Conservation (phyloP, 2,888 invertebrate genomes). For the Lasioglossum pauxillum region DNA sequence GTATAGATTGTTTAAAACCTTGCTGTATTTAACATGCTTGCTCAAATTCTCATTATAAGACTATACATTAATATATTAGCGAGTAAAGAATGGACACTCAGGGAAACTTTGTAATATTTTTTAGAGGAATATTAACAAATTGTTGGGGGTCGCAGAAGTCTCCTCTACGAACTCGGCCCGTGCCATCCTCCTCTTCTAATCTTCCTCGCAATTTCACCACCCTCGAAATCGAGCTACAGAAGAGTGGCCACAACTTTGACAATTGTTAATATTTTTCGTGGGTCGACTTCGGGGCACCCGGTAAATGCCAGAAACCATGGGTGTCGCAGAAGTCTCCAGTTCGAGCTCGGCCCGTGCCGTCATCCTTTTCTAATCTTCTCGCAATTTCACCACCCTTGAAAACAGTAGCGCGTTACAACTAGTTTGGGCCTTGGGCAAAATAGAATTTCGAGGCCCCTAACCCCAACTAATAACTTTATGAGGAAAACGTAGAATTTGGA, state of each 20-base stretch:
- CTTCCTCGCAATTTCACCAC: neutral
- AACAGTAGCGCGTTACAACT: too few species aligned
- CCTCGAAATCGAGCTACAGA: neutral
- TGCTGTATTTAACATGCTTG: too few species aligned
- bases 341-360: neutral
- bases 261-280: constrained; percentile 5
- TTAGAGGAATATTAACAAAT: too few species aligned
- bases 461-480: too few species aligned
- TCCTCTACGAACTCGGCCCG: neutral
- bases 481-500: too few species aligned
- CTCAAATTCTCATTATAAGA: too few species aligned
- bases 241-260: neutral
- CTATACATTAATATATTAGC: too few species aligned
- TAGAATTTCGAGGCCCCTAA: too few species aligned
- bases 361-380: neutral
- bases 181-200: neutral
- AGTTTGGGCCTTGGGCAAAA: too few species aligned
- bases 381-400: neutral
- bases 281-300: constrained; percentile 63
- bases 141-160: constrained; percentile 36
- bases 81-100: too few species aligned
- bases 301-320: constrained; percentile 74
- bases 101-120: too few species aligned
- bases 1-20: too few species aligned
- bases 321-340: constrained; percentile 32